Evolutionary conservation across 2,888 invertebrate genomes (phyloP).

Genomic region (Odontocerum albicorne): DNA sequence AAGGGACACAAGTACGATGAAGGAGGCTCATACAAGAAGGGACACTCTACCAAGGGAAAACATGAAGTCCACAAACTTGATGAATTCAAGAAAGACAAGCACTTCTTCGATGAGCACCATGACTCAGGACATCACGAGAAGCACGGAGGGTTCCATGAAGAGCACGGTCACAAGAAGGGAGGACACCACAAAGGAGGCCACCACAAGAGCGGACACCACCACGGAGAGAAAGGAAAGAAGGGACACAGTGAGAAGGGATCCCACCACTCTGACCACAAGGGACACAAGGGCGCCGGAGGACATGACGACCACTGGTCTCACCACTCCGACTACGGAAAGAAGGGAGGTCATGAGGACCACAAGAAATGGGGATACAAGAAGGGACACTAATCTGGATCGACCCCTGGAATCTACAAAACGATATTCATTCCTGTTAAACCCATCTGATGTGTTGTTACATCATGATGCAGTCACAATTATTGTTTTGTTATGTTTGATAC

Average conservation of each 20-base stretch:
- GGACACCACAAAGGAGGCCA: constrained; percentile 81
- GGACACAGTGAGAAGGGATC: constrained; percentile 79
- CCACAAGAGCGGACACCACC: constrained; percentile 73
- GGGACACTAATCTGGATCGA: constrained; percentile 44
- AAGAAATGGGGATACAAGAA: constrained; percentile 75
- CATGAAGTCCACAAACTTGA: constrained; percentile 84
- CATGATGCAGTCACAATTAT: not conserved
- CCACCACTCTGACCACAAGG: constrained; percentile 77
- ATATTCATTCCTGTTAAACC: constrained; percentile 3
- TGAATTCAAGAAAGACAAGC: constrained; percentile 84
- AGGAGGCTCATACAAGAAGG: constrained; percentile 78
- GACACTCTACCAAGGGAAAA: constrained; percentile 83
- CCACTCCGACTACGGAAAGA: constrained; percentile 75
- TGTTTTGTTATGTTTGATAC: constrained; percentile 30
- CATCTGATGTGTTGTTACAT: constrained; percentile 1
- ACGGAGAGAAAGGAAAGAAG: constrained; percentile 78
- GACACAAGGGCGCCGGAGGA: constrained; percentile 76
- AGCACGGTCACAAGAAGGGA: constrained; percentile 80
- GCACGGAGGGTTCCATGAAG: constrained; percentile 78
- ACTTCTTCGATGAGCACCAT: constrained; percentile 84
- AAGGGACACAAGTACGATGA: constrained; percentile 67
- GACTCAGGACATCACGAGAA: constrained; percentile 81
- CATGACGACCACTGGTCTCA: constrained; percentile 77
- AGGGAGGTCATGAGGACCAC: constrained; percentile 77
- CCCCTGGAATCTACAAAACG: not conserved